These are phyloP conservation scores for Climacteris rufus DNA, from an alignment of 2,113 vertebrate species.

Conservation along the genomic window DNA sequence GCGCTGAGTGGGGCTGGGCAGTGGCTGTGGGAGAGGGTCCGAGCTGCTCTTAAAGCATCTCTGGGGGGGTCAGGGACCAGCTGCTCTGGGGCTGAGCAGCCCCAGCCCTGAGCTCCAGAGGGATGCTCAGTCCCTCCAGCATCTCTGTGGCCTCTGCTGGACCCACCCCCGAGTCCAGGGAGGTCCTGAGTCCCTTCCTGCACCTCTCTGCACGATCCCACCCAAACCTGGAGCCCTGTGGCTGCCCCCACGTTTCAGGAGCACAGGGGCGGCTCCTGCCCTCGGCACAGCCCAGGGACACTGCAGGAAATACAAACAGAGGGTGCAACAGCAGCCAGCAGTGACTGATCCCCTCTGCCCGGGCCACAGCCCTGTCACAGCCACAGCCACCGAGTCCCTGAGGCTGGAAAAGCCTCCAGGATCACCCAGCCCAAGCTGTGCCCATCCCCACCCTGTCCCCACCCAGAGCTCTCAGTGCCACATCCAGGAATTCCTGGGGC, in stretches of 20 bases:
- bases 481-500: no score
- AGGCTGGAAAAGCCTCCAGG: not conserved
- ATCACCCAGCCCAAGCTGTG: not conserved
- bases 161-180: not conserved
- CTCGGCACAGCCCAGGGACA: not conserved
- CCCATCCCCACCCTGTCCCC: not conserved
- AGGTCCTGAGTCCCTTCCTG: not conserved
- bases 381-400: no score
- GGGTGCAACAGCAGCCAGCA: accelerated
- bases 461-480: no score
- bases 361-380: not conserved
- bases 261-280: not conserved
- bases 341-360: not conserved
- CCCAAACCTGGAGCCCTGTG: accelerated
- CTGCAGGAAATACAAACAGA: not conserved
- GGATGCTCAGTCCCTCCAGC: not conserved
- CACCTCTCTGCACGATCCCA: not conserved
- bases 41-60: not conserved
- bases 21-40: not conserved
- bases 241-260: no score
- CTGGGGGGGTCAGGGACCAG: not conserved
- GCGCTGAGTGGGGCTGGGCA: not conserved
- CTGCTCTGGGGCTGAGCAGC: not conserved
- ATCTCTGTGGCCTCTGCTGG: no score
- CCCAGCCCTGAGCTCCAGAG: no score